Base-by-base conservation (phyloP, 2,797 vertebrate genomes). In the Cyclura pinguis region DNA sequence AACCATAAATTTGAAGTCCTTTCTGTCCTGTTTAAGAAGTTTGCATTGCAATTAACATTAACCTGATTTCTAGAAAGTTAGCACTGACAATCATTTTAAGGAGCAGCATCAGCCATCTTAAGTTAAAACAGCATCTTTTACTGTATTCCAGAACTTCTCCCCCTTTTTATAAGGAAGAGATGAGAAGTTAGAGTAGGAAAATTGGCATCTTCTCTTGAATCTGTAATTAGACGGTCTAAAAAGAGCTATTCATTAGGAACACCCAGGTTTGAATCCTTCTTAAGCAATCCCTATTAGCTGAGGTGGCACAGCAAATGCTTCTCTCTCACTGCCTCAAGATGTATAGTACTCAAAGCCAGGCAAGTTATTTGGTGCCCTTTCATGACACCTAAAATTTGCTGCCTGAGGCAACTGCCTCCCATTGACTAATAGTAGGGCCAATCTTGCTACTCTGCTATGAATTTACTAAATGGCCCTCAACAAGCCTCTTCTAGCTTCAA, bases 41-140 rank as follows among this genome's bases (percentile, higher is more conserved):
- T 87, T 73, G 77, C n/a, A 76, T 50, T 86, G 57, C 76, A 76
- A 67, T 77, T 83, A 76, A 87, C 38, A 69, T 22, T 6, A 14
- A 77, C 55, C 35, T 76, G n/a, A 89, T 50, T 42, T 57, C 47
- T 84, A 9, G 27, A 67, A 87, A 67, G 22, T 50, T 87, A 87
- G 47, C 72, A 52, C 59, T 32, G 69, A 76, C 80, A 81, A 76
- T 67, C 42, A 24, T 52, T 72, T 74, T 42, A 47, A 57, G 69
- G 29, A 59, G 52, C 29, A 80, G 27, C 50, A 57, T 52, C 77
- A 85, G 47, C 24, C 76, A 72, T 13, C 67, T 80, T 27, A 57
- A 76, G 69, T 74, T 73, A 82, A 86, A 50, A 32, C 24, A 64
- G 69, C 22, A 38, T n/a, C 22, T 13, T 72, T 32, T 69, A 1